A percentile compares a stretch with the other conserved stretches of the same genome.
These are phyloP conservation scores for Rhynchomys soricoides DNA, from an alignment of 2,113 vertebrate genomes.

Conservation along the genomic window DNA sequence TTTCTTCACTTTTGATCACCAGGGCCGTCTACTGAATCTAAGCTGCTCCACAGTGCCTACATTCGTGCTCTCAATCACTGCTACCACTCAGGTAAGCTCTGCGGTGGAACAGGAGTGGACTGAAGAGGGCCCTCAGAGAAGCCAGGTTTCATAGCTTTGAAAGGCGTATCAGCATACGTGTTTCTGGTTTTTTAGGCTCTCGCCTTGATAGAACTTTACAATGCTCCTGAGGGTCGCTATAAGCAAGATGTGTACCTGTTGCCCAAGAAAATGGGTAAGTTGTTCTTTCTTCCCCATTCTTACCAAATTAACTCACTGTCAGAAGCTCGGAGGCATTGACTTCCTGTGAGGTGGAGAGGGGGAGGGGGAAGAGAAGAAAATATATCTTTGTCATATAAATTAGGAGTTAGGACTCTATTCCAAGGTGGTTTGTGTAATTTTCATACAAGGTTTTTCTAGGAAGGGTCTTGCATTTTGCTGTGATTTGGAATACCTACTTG, in stretches of 20 bases:
- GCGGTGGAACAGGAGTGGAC: background rate
- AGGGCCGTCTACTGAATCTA: slow-evolving; percentile 95
- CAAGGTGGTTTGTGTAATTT: background rate
- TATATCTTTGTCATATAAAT: background rate
- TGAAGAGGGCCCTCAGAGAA: background rate
- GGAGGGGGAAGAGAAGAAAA: background rate
- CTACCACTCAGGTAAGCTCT: slow-evolving; percentile 94
- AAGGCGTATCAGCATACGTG: background rate
- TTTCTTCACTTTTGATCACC: slow-evolving; percentile 35
- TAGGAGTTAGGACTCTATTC: slow-evolving; percentile 13
- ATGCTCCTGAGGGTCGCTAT: slow-evolving; percentile 96
- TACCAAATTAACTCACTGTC: background rate
- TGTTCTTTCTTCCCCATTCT: background rate
- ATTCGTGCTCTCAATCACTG: slow-evolving; percentile 97
- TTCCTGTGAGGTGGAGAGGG: background rate
- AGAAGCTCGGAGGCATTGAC: background rate
- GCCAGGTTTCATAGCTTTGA: background rate
- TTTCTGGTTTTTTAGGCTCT: slow-evolving; percentile 88
- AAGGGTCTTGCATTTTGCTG: slow-evolving; percentile 16
- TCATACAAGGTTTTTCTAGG: background rate
- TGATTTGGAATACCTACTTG: slow-evolving; percentile 23
- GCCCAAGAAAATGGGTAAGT: slow-evolving; percentile 98
- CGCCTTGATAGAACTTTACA: slow-evolving; percentile 97
- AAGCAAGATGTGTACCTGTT: slow-evolving; percentile 97
- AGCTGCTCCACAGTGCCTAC: slow-evolving; percentile 99